Conservation (phyloP, 2,888 invertebrate genomes). For the Tanytarsus gracilentus region DNA sequence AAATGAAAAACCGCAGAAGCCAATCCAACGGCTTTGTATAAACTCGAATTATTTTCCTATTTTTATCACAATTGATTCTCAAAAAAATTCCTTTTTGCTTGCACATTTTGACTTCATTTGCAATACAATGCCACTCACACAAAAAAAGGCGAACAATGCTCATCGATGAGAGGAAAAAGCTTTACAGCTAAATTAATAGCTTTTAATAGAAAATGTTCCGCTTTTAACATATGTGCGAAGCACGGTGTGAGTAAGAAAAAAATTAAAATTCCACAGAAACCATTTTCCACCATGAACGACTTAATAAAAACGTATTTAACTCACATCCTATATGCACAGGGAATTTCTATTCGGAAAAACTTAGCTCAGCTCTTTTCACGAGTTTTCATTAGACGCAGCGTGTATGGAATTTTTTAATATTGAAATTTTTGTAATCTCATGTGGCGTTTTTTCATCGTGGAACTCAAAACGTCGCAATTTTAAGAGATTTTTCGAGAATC, state of each 20-base stretch:
- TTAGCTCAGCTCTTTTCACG: too few relatives aligned
- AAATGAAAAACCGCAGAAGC: background rate
- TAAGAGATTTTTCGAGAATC: too few relatives aligned
- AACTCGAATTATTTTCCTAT: background rate
- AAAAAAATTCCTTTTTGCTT: background rate
- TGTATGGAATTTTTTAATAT: too few relatives aligned
- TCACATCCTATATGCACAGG: too few relatives aligned
- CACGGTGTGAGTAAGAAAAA: background rate
- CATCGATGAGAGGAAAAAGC: slow-evolving; percentile 12
- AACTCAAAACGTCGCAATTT: too few relatives aligned
- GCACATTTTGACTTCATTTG: slow-evolving; percentile 1
- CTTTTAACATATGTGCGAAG: too few relatives aligned
- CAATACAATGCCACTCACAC: background rate
- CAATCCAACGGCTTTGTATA: background rate
- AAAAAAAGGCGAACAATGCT: slow-evolving; percentile 2
- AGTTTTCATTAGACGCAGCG: too few relatives aligned
- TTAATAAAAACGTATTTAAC: background rate
- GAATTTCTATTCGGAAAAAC: too few relatives aligned
- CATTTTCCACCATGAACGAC: background rate
- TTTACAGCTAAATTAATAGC: slow-evolving; percentile 12
- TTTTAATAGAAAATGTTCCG: slow-evolving; percentile 7
- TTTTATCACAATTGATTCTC: background rate
- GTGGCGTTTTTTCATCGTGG: too few relatives aligned
- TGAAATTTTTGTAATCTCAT: too few relatives aligned
- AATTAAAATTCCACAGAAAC: slow-evolving; percentile 4